These are phyloP conservation scores for Meles meles DNA, from an alignment of 2,113 vertebrate genomes.

Conservation along the genomic window DNA sequence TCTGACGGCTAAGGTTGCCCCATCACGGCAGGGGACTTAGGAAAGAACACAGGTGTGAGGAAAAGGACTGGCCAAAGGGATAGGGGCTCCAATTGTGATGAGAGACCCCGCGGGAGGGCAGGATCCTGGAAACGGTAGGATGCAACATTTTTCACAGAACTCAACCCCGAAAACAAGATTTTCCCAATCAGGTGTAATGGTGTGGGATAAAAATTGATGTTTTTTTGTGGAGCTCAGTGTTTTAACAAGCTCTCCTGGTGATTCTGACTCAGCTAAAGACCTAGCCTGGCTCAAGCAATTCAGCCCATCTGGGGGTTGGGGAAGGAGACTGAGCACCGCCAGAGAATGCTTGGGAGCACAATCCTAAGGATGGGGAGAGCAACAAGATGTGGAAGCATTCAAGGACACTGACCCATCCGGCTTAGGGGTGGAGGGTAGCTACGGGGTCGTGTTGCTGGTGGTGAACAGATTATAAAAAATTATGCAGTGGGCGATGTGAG, in stretches of 20 bases:
- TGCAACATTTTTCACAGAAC: neutral
- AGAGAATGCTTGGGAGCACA: fast-evolving
- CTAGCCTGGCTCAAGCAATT: neutral
- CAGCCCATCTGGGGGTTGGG: neutral
- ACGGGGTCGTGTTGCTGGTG: neutral
- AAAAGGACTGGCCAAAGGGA: neutral
- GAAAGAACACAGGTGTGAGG: neutral
- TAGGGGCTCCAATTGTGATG: neutral
- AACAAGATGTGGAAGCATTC: neutral
- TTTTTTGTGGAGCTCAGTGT: too few relatives aligned
- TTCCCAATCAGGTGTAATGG: too few relatives aligned
- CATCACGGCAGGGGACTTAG: neutral
- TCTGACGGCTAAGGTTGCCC: neutral
- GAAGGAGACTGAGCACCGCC: neutral
- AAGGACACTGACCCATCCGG: neutral
- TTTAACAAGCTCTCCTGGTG: neutral
- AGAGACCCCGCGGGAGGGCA: neutral
- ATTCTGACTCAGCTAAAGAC: neutral
- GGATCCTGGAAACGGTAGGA: neutral
- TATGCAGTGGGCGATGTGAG: neutral
- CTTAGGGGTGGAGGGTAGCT: neutral
- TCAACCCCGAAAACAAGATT: neutral
- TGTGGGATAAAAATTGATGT: neutral
- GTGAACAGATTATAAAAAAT: neutral
- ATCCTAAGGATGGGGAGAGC: neutral